These are phyloP conservation scores for Salminus brasiliensis DNA, from an alignment of 2,113 vertebrate genomes.

Conservation along the genomic window DNA sequence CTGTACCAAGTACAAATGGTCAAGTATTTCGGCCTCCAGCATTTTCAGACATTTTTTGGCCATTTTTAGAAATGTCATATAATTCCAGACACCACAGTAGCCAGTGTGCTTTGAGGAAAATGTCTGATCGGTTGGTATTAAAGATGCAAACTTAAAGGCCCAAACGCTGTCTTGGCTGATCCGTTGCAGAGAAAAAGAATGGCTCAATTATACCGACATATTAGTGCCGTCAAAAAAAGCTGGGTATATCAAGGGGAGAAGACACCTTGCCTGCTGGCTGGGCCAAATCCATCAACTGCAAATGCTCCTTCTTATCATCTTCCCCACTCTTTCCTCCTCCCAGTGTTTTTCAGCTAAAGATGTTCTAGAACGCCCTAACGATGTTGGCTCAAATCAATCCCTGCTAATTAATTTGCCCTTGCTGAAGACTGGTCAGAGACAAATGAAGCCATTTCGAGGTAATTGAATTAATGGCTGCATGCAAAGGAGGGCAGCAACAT, in stretches of 20 bases:
- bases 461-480: constrained; percentile 27
- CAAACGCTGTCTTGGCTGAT: too few relatives aligned
- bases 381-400: constrained; percentile 8
- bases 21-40: too few relatives aligned
- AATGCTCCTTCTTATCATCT: constrained; percentile 6
- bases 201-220: constrained; percentile 28
- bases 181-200: constrained; percentile 36
- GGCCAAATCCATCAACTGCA: constrained; percentile 11
- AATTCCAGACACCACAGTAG: too few relatives aligned
- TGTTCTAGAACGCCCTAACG: constrained; percentile 5
- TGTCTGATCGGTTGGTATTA: too few relatives aligned
- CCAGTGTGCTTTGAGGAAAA: too few relatives aligned
- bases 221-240: constrained; percentile 29
- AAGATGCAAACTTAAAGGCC: too few relatives aligned
- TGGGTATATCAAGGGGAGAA: neutral
- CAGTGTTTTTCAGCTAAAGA: constrained; percentile 1
- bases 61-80: too few relatives aligned
- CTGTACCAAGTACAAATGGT: too few relatives aligned
- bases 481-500: constrained; percentile 6
- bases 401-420: constrained; percentile 28
- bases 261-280: neutral
- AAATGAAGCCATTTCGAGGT: constrained; percentile 23
- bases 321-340: neutral
- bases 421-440: constrained; percentile 37
- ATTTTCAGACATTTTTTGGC: too few relatives aligned